Conservation (phyloP, 2,797 vertebrate genomes). For the Anguilla obscura region DNA sequence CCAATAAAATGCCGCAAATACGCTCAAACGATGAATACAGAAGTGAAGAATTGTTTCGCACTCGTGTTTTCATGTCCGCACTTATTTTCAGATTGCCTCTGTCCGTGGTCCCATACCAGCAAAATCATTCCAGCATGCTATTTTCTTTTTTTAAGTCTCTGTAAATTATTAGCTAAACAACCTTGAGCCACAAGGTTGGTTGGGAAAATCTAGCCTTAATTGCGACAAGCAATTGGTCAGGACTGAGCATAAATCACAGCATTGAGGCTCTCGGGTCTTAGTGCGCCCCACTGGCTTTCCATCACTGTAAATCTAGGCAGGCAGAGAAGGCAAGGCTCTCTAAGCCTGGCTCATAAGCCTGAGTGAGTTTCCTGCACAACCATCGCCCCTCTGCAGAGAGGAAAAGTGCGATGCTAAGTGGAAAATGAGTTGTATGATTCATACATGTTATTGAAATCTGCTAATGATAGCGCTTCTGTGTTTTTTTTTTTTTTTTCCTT, state of each 20-base stretch:
- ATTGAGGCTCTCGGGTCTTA: neutral
- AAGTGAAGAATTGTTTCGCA: neutral
- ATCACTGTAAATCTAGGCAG: neutral
- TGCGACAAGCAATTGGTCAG: neutral
- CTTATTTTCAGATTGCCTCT: neutral
- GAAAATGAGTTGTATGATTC: neutral
- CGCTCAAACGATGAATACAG: constrained; percentile 23
- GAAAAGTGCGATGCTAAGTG: no score
- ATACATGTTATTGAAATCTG: neutral
- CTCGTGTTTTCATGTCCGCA: neutral
- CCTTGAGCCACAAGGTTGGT: constrained; percentile 7
- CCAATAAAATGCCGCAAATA: neutral
- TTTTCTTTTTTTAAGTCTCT: neutral
- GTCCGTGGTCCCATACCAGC: no score
- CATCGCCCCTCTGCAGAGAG: neutral
- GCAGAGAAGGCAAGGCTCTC: neutral
- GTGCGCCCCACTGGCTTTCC: neutral
- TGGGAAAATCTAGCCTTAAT: constrained; percentile 12
- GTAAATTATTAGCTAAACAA: constrained; percentile 20
- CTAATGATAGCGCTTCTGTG: constrained; percentile 26
- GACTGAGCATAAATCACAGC: neutral
- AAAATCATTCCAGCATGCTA: neutral
- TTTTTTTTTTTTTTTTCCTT: constrained; percentile 35
- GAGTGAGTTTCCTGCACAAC: neutral
- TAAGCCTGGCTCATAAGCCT: neutral